Base-by-base conservation (phyloP, 2,113 vertebrate species). In the Etheostoma cragini region DNA sequence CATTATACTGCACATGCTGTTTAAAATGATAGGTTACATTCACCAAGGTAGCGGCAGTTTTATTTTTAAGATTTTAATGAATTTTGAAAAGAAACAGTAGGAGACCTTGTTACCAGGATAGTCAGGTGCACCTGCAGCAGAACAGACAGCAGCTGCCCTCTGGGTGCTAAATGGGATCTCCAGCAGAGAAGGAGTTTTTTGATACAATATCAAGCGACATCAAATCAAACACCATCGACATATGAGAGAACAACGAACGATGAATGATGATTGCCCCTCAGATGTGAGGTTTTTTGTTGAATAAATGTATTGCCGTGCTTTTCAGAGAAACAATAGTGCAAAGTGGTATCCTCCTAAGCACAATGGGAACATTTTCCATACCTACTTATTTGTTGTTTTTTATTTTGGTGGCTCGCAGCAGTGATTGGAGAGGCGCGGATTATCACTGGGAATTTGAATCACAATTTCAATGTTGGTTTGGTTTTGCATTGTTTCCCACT, bases 101-200 rank as follows among this genome's bases (percentile, higher is more conserved):
- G 79, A 64, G 54, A 64, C 54, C 42, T 3, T 26, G 53, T 47
- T 63, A 54, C 60, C 16, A 65, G 50, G 63, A 77, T 30, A 15
- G 19, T 14, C 38, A 60, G 19, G 24, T 46, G 26, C 73, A 61
- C 30, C 57, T 50, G 49, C 57, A 61, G 0, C n/a, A 30, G 13
- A 53, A 22, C 13, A 53, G 57, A 54, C 26, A 67, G 22, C 6
- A 17, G 70, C 2, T 11, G 33, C 62, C 54, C 50, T 53, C 35
- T 14, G 33, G 49, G 38, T 53, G 38, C 45, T 68, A 35, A 78
- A 83, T 60, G 47, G 24, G 17, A 22, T 72, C 49, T 72, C 73
- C 65, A 60, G 65, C 50, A 67, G 70, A 64, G 65, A 72, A 46
- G 5, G 26, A 12, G 56, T 50, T 79, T 52, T n/a, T 19, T 57